Percentiles rank a stretch among this genome's conserved stretches.
phyloP scores from a whole-genome alignment of 1,140 invertebrate genomes.

The Papilio xuthus region DNA sequence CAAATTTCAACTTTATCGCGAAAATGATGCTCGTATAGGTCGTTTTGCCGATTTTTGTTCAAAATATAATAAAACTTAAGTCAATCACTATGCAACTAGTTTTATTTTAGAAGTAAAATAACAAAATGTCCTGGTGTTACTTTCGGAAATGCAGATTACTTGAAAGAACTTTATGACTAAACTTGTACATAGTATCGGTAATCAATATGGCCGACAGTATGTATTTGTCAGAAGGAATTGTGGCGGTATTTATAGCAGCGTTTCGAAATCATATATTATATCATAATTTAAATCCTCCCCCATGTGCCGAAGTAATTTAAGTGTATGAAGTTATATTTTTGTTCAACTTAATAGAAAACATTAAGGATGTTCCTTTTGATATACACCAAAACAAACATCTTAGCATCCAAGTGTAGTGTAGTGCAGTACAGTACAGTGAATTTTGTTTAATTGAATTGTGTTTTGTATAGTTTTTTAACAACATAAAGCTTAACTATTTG shows the following conservation, averaged over 20 bases:
- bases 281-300: slow-evolving; percentile 25
- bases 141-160: slow-evolving; percentile 10
- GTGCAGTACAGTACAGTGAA: slow-evolving; percentile 39
- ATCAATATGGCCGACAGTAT: slow-evolving; percentile 35
- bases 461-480: slow-evolving; percentile 28
- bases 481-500: slow-evolving; percentile 33
- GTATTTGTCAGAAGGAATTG: slow-evolving; percentile 34
- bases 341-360: slow-evolving; percentile 1
- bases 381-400: slow-evolving; percentile 43
- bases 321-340: not conserved
- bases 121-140: slow-evolving; percentile 1
- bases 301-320: slow-evolving; percentile 35
- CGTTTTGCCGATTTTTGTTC: slow-evolving; percentile 9
- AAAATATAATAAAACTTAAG: slow-evolving; percentile 24
- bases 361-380: not conserved
- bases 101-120: slow-evolving; percentile 12
- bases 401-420: slow-evolving; percentile 41
- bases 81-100: not conserved
- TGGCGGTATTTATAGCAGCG: slow-evolving; percentile 31
- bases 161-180: slow-evolving; percentile 15
- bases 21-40: slow-evolving; percentile 5
- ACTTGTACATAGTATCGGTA: not conserved
- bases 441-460: slow-evolving; percentile 40
- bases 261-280: slow-evolving; percentile 16
- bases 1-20: not conserved